Base-by-base conservation (phyloP, 2,888 invertebrate genomes). In the Drosophila helvetica region DNA sequence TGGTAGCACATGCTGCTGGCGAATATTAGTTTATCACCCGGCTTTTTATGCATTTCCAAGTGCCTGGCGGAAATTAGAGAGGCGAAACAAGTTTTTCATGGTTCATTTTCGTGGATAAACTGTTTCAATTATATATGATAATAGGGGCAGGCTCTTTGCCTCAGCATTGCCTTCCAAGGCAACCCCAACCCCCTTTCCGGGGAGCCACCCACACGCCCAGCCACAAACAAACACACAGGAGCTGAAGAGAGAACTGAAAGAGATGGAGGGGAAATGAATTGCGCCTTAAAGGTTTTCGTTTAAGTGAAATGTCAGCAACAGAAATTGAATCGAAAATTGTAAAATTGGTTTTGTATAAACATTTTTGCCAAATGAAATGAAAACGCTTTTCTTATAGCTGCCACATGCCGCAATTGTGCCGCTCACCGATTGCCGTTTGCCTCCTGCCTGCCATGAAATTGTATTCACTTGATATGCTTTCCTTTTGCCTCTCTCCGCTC, bases 301-400 rank as follows among this genome's bases (percentile, higher is more conserved):
- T 92, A 91, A 91, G 89, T 90, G 84, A 89, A 91, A 91, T 91
- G 92, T 92, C 92, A 91, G 79, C 76, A 88, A 75, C 92, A 92
- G 92, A 92, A 91, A 92, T 91, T 91, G 90, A 90, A 90, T 89
- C 80, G 84, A 86, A 87, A 89, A 90, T 84, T 86, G 81, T 84
- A 90, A 89, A 90, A 86, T 86, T 86, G 89, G 88, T 86, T 86
- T 86, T 86, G 85, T 88, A 78, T 88, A 86, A 88, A 80, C 74
- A 83, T 88, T 86, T 86, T 79, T 87, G 85, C 85, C 87, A 83
- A 83, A 83, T 83, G 87, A 84, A 83, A 83, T 83, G 83, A 83
- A 83, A 83, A 87, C 76, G 74, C 76, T 88, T 88, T 86, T 86
- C 84, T 88, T 82, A 80, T 75, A 72, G 54, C 63, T 57, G 52